Evolutionary conservation across 2,888 invertebrate genomes (phyloP).

Genomic region (Lochmaea capreae): DNA sequence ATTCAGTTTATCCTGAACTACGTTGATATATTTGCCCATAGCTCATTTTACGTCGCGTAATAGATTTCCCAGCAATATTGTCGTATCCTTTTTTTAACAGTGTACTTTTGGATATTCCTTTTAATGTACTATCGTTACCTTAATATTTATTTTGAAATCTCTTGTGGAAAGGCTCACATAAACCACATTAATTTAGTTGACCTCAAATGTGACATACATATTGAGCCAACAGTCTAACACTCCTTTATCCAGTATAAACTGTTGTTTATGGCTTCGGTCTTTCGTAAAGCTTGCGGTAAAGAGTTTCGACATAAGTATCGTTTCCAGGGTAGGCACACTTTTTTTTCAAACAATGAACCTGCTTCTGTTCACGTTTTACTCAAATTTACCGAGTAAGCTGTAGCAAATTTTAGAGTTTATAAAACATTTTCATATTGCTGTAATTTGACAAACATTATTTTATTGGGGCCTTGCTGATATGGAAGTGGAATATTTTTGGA

Average conservation of each 20-base stretch:
- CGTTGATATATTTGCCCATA: no score
- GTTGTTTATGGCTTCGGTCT: constrained; percentile 29
- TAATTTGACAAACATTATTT: no score
- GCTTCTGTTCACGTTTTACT: not conserved
- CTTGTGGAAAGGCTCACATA: constrained; percentile 26
- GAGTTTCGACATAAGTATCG: constrained; percentile 23
- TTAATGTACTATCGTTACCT: not conserved
- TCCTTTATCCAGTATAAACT: constrained; percentile 31
- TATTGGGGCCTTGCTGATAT: no score
- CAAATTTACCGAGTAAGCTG: no score
- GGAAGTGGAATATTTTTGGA: no score
- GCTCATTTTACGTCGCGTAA: no score
- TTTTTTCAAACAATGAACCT: not conserved
- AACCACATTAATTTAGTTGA: constrained; percentile 33
- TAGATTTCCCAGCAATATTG: no score
- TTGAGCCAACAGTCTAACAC: constrained; percentile 32
- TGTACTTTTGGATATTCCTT: not conserved
- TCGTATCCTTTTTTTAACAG: not conserved
- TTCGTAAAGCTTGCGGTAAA: constrained; percentile 25
- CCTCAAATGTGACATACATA: constrained; percentile 36
- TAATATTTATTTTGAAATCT: not conserved
- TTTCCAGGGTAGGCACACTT: not conserved
- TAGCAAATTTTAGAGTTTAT: no score
- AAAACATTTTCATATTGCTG: no score
- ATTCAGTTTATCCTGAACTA: no score